Base-by-base conservation (phyloP, 2,113 vertebrate species). In the Rhinoderma darwinii region DNA sequence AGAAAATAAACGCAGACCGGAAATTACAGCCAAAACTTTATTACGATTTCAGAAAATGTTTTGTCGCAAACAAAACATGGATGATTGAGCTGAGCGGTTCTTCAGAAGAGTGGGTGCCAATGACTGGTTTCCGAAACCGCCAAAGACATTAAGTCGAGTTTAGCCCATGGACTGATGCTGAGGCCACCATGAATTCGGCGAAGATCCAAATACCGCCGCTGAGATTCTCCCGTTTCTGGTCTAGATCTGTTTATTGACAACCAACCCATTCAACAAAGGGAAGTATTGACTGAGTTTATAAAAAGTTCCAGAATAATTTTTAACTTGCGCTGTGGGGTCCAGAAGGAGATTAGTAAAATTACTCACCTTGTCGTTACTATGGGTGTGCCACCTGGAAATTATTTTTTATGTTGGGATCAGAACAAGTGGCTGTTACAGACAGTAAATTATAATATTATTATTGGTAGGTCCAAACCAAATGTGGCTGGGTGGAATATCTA, bases 331-430 rank as follows among this genome's bases (percentile, higher is more conserved):
- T 27, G 15, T 78, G 27, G 75, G 47, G 18, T 61, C 54, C 78
- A 81, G 77, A 59, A 10, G n/a, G 5, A 61, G 37, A 63, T 81
- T 63, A 63, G 37, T 43, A 59, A 27, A 25, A 63, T 81, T 81
- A 81, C 37, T 61, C 54, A 56, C 77, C 77, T 43, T 61, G 78
- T 81, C 12, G 14, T 81, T 61, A 81, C 10, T 27, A 61, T 43
- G 30, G 75, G 75, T 12, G 75, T 27, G 54, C 78, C 78, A 61
- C 78, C 25, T 27, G 78, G 78, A 56, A 81, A 63, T 81, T 61
- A 81, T 63, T 63, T n/a, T 81, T 61, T 63, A 63, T 27, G 37
- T 43, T 25, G 37, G 78, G 78, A 81, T 27, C 27, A 81, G 78
- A 63, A 81, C 17, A 56, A 39, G 22, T 81, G 25, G 54, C 7